A percentile compares a stretch with the other conserved stretches of the same genome.
Conservation (phyloP, 2,888 invertebrate species). For the Sclerodermus sp. region DNA sequence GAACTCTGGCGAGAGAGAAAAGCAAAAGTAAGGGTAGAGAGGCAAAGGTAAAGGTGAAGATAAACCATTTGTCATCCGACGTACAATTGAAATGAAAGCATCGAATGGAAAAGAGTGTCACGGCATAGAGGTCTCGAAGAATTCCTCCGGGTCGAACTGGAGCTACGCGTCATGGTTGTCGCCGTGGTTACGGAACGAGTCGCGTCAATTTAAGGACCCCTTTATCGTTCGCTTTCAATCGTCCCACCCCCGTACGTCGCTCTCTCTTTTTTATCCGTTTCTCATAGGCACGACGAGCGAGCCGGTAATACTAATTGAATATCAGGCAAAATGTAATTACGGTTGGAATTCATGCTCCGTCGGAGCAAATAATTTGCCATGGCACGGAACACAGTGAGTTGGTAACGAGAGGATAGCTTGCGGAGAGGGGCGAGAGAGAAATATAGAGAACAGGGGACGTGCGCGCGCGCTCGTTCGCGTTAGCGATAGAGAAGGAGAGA, state of each 20-base stretch:
- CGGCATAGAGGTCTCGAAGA: no score
- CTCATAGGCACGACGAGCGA: conserved; percentile 33
- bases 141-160: no score
- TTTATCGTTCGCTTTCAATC: conserved; percentile 23
- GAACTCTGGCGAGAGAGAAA: background rate
- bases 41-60: background rate
- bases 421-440: background rate
- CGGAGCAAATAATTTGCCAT: conserved; percentile 56
- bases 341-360: conserved; percentile 56
- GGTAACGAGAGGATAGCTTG: conserved; percentile 18
- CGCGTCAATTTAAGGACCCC: background rate
- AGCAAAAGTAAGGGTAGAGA: background rate
- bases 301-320: conserved; percentile 56
- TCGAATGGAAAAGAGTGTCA: no score
- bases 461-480: background rate
- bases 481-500: conserved; percentile 6
- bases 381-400: conserved; percentile 39
- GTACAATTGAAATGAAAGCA: no score
- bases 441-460: no score
- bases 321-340: conserved; percentile 57
- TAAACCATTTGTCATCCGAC: no score
- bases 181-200: conserved; percentile 27
- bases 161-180: conserved; percentile 20
- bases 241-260: conserved; percentile 18
- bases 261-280: conserved; percentile 13